A percentile compares a stretch with the other conserved stretches of the same genome.
phyloP scores from a whole-genome alignment of 2,888 invertebrate species.

The Neria commutata region DNA sequence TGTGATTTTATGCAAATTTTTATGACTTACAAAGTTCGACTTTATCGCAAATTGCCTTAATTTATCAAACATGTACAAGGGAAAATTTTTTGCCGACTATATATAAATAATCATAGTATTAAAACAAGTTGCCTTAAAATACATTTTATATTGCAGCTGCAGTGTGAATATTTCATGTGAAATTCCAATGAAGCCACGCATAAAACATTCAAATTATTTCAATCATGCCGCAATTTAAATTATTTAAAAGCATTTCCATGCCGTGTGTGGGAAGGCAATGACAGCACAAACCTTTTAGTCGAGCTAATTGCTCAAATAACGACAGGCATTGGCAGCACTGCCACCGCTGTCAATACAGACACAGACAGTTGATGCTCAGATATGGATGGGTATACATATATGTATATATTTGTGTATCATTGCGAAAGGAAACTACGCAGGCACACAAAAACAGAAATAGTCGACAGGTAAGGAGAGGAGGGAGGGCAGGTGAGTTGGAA shows the following conservation, averaged over 20 bases:
- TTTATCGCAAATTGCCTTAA: too few species aligned
- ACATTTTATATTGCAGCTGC: too few species aligned
- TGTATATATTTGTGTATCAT: not conserved
- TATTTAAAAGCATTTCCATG: slow-evolving; percentile 35
- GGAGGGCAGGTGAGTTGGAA: too few species aligned
- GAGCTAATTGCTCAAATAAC: slow-evolving; percentile 55
- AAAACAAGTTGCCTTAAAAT: too few species aligned
- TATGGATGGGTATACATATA: not conserved
- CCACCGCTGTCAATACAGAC: not conserved
- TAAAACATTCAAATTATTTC: slow-evolving; percentile 4
- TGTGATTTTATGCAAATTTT: too few species aligned
- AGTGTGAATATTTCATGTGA: slow-evolving; percentile 1
- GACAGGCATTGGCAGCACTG: slow-evolving; percentile 33
- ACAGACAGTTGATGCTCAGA: not conserved
- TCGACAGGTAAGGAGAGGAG: too few species aligned
- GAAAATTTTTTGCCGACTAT: too few species aligned
- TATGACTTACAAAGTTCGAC: too few species aligned
- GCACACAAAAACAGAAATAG: not conserved
- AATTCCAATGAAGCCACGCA: slow-evolving; percentile 8
- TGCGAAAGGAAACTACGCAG: not conserved
- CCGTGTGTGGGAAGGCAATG: slow-evolving; percentile 27
- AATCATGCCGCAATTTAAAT: slow-evolving; percentile 18
- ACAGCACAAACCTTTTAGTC: slow-evolving; percentile 47
- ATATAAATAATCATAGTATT: too few species aligned
- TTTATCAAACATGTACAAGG: too few species aligned